These are phyloP conservation scores for Scopus umbretta DNA, from an alignment of 2,113 vertebrate genomes.

Conservation along the genomic window DNA sequence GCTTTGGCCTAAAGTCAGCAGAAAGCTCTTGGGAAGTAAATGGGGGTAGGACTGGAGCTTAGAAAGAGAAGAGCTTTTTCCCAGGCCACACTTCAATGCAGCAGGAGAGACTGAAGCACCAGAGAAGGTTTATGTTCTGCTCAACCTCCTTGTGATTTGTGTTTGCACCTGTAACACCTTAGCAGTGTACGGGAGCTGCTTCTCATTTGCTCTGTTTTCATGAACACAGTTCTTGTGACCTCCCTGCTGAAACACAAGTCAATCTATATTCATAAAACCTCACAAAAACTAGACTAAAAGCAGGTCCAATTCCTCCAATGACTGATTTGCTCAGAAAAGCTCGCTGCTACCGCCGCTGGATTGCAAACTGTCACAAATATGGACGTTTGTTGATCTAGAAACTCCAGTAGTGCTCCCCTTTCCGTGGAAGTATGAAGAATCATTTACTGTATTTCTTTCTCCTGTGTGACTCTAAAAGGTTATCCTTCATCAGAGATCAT, in stretches of 20 bases:
- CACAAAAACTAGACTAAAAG: not conserved
- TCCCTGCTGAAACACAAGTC: not conserved
- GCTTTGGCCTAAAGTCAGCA: not conserved
- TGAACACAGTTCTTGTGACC: not conserved
- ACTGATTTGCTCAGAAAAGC: not conserved
- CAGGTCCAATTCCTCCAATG: not conserved
- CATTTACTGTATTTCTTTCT: not conserved
- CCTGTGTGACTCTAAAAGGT: not conserved
- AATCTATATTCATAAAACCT: not conserved
- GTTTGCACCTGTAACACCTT: not conserved
- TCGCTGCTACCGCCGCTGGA: not conserved
- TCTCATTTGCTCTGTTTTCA: not conserved
- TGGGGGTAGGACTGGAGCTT: not conserved
- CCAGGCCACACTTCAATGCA: not conserved
- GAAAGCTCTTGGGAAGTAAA: not conserved
- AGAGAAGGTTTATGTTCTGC: not conserved
- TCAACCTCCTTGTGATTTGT: not conserved
- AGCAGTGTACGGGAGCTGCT: not conserved
- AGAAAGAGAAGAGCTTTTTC: not conserved
- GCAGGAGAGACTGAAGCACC: not conserved
- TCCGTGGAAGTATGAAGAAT: not conserved
- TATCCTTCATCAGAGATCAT: not conserved
- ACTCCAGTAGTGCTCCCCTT: fast-evolving
- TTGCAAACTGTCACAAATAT: not conserved
- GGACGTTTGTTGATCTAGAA: not conserved